A percentile compares a stretch with the other conserved stretches of the same genome.
These are phyloP conservation scores for Rhorus exstirpatorius DNA, from an alignment of 2,888 invertebrate species.

Conservation along the genomic window DNA sequence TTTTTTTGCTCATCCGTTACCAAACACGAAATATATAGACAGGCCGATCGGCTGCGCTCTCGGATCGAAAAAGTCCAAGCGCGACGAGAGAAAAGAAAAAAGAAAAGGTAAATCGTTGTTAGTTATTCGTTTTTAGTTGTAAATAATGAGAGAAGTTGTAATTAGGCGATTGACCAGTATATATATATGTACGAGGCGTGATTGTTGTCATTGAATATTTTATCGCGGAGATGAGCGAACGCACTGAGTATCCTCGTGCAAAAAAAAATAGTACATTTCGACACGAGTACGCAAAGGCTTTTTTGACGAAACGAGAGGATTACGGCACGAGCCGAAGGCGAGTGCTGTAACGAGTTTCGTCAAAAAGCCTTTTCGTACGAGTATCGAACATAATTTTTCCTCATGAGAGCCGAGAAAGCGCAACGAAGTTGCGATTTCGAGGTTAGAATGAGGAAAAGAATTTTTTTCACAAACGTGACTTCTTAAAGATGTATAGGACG, in stretches of 20 bases:
- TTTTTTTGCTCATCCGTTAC: constrained; percentile 59
- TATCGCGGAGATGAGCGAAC: constrained; percentile 49
- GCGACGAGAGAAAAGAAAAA: constrained; percentile 21
- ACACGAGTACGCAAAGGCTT: too few species aligned
- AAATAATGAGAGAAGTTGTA: constrained; percentile 56
- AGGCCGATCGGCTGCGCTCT: neutral
- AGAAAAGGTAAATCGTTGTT: too few species aligned
- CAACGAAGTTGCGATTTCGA: too few species aligned
- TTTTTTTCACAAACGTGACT: too few species aligned
- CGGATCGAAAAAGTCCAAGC: constrained; percentile 14
- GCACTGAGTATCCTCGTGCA: constrained; percentile 48
- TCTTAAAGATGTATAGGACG: too few species aligned
- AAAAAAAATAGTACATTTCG: constrained; percentile 31
- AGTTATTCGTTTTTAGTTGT: constrained; percentile 58
- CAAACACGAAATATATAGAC: constrained; percentile 35
- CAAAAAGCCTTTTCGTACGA: too few species aligned
- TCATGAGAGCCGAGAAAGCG: too few species aligned
- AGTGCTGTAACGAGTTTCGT: too few species aligned
- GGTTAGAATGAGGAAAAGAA: too few species aligned
- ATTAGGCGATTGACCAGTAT: constrained; percentile 58
- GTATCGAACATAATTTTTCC: too few species aligned
- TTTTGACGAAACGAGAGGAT: too few species aligned
- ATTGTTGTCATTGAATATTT: constrained; percentile 58
- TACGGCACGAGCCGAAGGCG: too few species aligned
- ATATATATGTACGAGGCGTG: constrained; percentile 46